A percentile compares a stretch with the other conserved stretches of the same genome.
These are phyloP conservation scores for Elymnias hypermnestra DNA, from an alignment of 1,140 invertebrate genomes.

Conservation along the genomic window DNA sequence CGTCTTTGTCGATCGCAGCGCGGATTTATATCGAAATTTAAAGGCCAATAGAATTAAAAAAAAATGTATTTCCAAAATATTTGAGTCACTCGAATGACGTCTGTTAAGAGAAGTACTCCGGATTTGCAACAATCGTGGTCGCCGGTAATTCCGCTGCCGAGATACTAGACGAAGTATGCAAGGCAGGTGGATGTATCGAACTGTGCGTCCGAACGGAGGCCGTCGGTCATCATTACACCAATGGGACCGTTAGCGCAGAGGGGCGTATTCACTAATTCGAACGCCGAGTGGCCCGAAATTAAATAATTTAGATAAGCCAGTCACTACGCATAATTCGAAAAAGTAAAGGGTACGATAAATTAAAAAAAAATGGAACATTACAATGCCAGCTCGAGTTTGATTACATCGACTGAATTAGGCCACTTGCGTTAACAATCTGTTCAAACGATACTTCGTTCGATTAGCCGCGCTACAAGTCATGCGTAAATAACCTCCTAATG, in stretches of 20 bases:
- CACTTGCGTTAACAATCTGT: constrained; percentile 37
- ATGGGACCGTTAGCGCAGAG: constrained; percentile 24
- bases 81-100: neutral
- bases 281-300: constrained; percentile 24
- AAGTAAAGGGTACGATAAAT: neutral
- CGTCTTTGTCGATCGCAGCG: no score
- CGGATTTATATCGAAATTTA: neutral
- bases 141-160: constrained; percentile 19
- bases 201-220: constrained; percentile 2
- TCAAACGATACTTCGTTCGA: constrained; percentile 31
- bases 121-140: no score
- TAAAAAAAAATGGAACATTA: neutral
- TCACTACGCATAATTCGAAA: constrained; percentile 1
- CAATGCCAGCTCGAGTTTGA: constrained; percentile 13
- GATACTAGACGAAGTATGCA: constrained; percentile 35
- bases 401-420: constrained; percentile 30
- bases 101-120: no score
- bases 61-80: neutral
- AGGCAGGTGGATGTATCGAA: constrained; percentile 17
- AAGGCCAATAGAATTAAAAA: neutral
- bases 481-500: no score
- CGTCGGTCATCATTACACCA: constrained; percentile 11
- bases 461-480: constrained; percentile 15
- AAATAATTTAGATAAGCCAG: no score
- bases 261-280: constrained; percentile 27